Evolutionary conservation across 2,888 invertebrate genomes (phyloP).

Genomic region (Mythimna vitellina): DNA sequence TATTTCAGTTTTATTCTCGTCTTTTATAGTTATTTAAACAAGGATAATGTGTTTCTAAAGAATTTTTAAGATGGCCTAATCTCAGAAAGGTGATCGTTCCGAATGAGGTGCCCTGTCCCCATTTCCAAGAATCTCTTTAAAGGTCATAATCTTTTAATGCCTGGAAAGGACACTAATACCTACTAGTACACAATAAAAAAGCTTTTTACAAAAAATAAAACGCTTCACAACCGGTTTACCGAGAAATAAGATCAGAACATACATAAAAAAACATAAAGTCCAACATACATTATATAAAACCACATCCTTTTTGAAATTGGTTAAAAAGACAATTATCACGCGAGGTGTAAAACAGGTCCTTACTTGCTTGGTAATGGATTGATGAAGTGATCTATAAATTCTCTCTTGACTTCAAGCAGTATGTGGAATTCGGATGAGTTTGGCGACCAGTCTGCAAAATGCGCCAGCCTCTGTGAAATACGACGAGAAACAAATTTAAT

Average conservation of each 20-base stretch:
- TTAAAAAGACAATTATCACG: constrained; percentile 59
- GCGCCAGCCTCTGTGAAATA: constrained; percentile 91
- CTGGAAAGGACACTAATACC: constrained; percentile 22
- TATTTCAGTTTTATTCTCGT: constrained; percentile 11
- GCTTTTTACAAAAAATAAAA: too few relatives aligned
- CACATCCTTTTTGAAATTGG: too few relatives aligned
- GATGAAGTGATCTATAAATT: constrained; percentile 93
- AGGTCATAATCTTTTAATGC: background rate
- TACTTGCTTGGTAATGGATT: constrained; percentile 89
- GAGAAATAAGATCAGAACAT: too few relatives aligned
- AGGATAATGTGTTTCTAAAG: constrained; percentile 1
- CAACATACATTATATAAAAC: too few relatives aligned
- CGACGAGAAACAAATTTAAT: constrained; percentile 74
- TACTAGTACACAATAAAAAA: constrained; percentile 58
- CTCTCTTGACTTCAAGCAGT: constrained; percentile 93
- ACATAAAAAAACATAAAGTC: too few relatives aligned
- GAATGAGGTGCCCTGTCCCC: background rate
- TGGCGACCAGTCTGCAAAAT: constrained; percentile 94
- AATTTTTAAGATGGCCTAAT: constrained; percentile 10
- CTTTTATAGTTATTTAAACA: constrained; percentile 5
- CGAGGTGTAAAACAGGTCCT: constrained; percentile 73
- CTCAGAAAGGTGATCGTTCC: background rate
- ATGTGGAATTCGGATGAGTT: constrained; percentile 94
- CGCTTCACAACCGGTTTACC: too few relatives aligned
- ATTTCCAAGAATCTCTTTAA: background rate